These are phyloP conservation scores for Euplagia quadripunctaria DNA, from an alignment of 2,888 invertebrate genomes.

Conservation along the genomic window DNA sequence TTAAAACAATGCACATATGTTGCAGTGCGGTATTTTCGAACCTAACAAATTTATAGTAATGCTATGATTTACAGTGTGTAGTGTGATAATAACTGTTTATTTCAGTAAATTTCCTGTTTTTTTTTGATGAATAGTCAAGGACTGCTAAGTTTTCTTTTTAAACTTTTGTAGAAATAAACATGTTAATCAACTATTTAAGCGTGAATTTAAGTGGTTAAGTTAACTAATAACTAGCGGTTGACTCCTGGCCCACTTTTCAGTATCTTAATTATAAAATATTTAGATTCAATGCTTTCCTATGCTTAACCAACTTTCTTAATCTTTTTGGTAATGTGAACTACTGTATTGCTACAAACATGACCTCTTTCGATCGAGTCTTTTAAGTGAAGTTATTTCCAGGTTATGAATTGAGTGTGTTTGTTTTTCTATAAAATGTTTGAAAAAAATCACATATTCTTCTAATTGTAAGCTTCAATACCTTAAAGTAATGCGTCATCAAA, in stretches of 20 bases:
- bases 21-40: constrained; percentile 25
- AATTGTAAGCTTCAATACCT: background rate
- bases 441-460: no score
- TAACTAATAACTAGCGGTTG: background rate
- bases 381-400: no score
- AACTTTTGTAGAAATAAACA: background rate
- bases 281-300: background rate
- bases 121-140: background rate
- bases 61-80: background rate
- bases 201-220: background rate
- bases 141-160: background rate
- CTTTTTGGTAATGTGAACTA: background rate
- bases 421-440: no score
- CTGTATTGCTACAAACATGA: background rate
- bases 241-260: background rate
- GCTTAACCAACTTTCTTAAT: background rate
- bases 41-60: constrained; percentile 10
- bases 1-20: constrained; percentile 21
- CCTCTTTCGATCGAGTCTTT: background rate
- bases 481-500: no score
- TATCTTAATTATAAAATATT: background rate
- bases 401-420: no score
- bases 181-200: background rate
- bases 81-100: constrained; percentile 20
- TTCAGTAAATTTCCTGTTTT: background rate